A percentile compares a stretch with the other conserved stretches of the same genome.
Conservation (phyloP, 1,140 invertebrate species). For the Cydia splendana region DNA sequence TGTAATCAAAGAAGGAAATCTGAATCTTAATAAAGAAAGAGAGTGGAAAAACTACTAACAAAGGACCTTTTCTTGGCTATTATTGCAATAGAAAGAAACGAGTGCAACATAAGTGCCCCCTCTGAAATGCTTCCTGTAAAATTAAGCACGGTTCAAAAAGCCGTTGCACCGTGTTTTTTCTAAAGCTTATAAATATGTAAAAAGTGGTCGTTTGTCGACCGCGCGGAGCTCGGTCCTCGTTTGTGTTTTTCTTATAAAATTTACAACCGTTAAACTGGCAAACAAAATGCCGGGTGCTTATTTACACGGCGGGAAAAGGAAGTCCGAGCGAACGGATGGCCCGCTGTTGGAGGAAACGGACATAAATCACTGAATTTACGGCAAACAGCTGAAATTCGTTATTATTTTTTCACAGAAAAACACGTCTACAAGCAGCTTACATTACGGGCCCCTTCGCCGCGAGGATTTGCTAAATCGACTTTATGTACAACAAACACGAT, state of each 20-base stretch:
- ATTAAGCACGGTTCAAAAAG: slow-evolving; percentile 25
- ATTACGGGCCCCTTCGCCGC: slow-evolving; percentile 44
- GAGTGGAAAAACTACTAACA: neutral
- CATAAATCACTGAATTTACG: slow-evolving; percentile 71
- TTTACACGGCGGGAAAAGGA: slow-evolving; percentile 68
- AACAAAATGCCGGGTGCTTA: slow-evolving; percentile 63
- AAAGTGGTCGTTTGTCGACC: slow-evolving; percentile 42
- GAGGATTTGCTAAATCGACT: slow-evolving; percentile 55
- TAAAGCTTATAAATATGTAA: slow-evolving; percentile 60
- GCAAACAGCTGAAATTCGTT: slow-evolving; percentile 61
- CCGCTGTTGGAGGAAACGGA: slow-evolving; percentile 58
- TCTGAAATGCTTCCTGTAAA: slow-evolving; percentile 11
- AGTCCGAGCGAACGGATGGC: slow-evolving; percentile 62
- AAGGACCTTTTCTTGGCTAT: neutral
- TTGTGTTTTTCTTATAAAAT: slow-evolving; percentile 63
- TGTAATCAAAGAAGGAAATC: neutral
- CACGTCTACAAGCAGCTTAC: slow-evolving; percentile 43
- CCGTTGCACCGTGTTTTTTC: slow-evolving; percentile 41
- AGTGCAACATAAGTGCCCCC: slow-evolving; percentile 19
- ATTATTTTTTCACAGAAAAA: slow-evolving; percentile 64
- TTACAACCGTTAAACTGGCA: slow-evolving; percentile 66
- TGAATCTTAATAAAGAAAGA: neutral
- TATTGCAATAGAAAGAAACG: neutral
- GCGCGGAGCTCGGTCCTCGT: slow-evolving; percentile 36
- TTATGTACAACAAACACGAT: slow-evolving; percentile 50